Evolutionary conservation across 2,113 vertebrate species (phyloP), one percentile per base, ranked within the genome.

Genomic region (Rhynchomys soricoides): DNA sequence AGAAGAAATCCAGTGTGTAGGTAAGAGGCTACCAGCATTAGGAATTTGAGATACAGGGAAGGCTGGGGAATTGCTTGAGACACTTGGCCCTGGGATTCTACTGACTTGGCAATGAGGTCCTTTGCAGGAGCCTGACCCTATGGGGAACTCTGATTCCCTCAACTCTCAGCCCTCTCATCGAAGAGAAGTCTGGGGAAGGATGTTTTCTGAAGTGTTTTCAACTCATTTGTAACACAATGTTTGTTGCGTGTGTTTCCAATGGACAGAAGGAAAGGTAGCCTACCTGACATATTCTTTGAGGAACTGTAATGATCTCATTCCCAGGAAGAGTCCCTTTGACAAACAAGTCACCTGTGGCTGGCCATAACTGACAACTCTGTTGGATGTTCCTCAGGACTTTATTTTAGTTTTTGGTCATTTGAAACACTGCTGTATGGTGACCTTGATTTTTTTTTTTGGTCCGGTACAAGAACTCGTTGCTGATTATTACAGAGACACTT

Each of bases 161-260:
- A 57, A 26, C 62, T 26, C 9, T 21, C 31, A 74, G 45, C 31
- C 57, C 19, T 43, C 70, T 92, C 88, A 50, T 74, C 55, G 64
- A 82, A 24, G 45, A 86, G 59, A 52, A 34, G 59, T 86, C 88
- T 88, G 29, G 34, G 45, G 74, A 92, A 71, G 13, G 29, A 34
- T 92, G 45, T 90, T 71, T 95, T 57, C 62, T 87, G 34, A 90
- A 81, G 9, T 40, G 48, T 68, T 81, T 52, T 74, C 31, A 88
- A n/a, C 55, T 90, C 22, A 45, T 1, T 59, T 93, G 59, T 93
- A 82, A 81, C 29, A 93, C 90, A 59, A 71, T 91, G 68, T 62
- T 52, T 91, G 16, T 43, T 11, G 81, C 13, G 77, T 94, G 2
- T 50, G 3, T 21, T 91, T 55, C 93, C 43, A 92, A 59, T 66